phyloP scores from a whole-genome alignment of 1,140 invertebrate species.

The Brachionus rubens region DNA sequence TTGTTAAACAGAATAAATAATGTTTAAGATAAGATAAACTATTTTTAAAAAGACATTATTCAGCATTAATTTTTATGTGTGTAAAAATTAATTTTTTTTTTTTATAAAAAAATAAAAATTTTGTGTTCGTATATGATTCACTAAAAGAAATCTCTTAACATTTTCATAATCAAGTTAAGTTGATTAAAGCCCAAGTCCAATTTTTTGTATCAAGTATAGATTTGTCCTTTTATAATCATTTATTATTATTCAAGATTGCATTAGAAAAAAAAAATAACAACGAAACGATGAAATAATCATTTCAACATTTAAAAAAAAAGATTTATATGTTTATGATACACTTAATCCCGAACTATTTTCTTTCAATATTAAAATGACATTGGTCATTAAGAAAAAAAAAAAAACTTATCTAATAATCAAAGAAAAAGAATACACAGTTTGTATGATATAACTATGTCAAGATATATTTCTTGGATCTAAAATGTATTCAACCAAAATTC shows the following conservation, averaged over 20 bases:
- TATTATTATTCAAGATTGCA: constrained; percentile 27
- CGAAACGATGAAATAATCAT: constrained; percentile 35
- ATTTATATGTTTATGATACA: constrained; percentile 42
- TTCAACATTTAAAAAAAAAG: constrained; percentile 39
- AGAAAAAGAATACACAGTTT: constrained; percentile 33
- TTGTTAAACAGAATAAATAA: too few species aligned
- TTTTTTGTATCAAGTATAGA: neutral
- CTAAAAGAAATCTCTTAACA: too few species aligned
- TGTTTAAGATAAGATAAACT: too few species aligned
- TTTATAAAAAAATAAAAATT: too few species aligned
- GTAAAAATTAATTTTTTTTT: too few species aligned
- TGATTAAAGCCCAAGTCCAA: too few species aligned
- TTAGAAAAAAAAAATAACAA: constrained; percentile 7
- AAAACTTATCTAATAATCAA: constrained; percentile 38
- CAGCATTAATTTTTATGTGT: too few species aligned
- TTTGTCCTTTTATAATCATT: constrained; percentile 26
- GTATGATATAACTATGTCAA: constrained; percentile 28
- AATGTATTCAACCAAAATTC: constrained; percentile 36
- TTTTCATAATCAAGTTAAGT: too few species aligned
- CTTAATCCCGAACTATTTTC: constrained; percentile 32
- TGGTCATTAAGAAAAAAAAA: constrained; percentile 11
- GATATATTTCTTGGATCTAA: constrained; percentile 18
- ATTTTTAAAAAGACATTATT: too few species aligned
- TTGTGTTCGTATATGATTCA: too few species aligned
- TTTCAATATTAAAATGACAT: constrained; percentile 14